Percentiles rank a stretch among this genome's conserved stretches.
These are phyloP conservation scores for Argynnis bischoffii DNA, from an alignment of 2,888 invertebrate species.

Conservation along the genomic window DNA sequence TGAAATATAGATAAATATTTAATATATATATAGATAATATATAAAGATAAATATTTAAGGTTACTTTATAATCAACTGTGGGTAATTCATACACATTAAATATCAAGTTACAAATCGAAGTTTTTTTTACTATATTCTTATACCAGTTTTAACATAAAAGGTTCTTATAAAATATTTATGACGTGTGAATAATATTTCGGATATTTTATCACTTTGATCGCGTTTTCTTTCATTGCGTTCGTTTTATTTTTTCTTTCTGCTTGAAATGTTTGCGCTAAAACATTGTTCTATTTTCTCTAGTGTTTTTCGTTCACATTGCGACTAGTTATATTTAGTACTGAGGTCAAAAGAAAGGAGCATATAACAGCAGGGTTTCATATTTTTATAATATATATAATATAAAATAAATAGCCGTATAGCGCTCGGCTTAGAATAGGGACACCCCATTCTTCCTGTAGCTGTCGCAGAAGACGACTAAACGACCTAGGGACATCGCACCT, in stretches of 20 bases:
- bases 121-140: slow-evolving; percentile 19
- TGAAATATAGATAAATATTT: no score
- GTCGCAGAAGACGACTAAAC: no score
- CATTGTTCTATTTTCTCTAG: not conserved
- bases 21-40: no score
- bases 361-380: no score
- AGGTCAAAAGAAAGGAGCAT: no score
- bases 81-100: not conserved
- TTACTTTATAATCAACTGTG: slow-evolving; percentile 7
- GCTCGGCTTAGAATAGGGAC: no score
- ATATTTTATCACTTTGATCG: slow-evolving; percentile 31
- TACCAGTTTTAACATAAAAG: slow-evolving; percentile 37
- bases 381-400: no score
- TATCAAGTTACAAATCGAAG: slow-evolving; percentile 12
- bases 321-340: slow-evolving; percentile 38
- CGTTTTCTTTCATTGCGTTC: slow-evolving; percentile 34
- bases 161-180: slow-evolving; percentile 57
- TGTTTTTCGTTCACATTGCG: not conserved
- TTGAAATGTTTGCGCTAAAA: not conserved
- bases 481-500: no score
- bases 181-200: slow-evolving; percentile 38
- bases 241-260: not conserved
- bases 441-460: no score
- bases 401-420: no score
- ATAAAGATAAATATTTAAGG: no score